A percentile compares a stretch with the other conserved stretches of the same genome.
These are phyloP conservation scores for Drosophila santomea DNA, from an alignment of 1,140 invertebrate species.

Conservation along the genomic window DNA sequence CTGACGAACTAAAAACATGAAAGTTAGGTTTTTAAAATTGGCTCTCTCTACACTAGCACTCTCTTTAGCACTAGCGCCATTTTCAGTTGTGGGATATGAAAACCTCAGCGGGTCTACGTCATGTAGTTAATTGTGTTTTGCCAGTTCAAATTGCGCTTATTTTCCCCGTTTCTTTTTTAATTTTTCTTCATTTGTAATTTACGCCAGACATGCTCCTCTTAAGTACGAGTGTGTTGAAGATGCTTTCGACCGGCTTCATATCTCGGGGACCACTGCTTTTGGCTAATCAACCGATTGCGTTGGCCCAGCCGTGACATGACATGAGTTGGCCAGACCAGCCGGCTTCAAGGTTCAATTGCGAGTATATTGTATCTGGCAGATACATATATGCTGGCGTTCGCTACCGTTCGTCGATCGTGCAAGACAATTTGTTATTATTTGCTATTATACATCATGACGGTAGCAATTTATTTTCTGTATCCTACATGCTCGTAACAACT, in stretches of 20 bases:
- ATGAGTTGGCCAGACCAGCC: conserved; percentile 27
- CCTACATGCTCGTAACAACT: conserved; percentile 23
- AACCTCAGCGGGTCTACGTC: conserved; percentile 34
- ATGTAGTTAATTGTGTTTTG: conserved; percentile 74
- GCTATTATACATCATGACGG: conserved; percentile 78
- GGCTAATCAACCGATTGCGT: conserved; percentile 59
- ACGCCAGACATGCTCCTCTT: conserved; percentile 28
- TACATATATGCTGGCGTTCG: conserved; percentile 19
- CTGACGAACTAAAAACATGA: too few species aligned
- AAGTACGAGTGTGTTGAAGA: conserved; percentile 22
- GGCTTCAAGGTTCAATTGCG: conserved; percentile 75
- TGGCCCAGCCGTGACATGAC: conserved; percentile 61
- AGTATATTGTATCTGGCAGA: conserved; percentile 68
- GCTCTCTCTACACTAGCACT: too few species aligned
- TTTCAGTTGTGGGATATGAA: conserved; percentile 16
- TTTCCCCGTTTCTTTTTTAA: conserved; percentile 26
- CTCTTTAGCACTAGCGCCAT: background rate
- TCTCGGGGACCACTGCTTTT: conserved; percentile 34
- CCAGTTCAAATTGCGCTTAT: conserved; percentile 63
- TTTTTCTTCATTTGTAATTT: conserved; percentile 41
- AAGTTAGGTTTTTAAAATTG: too few species aligned
- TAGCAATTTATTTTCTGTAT: conserved; percentile 54
- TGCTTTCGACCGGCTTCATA: conserved; percentile 15
- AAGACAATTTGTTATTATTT: conserved; percentile 80
- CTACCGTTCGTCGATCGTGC: conserved; percentile 41